These are phyloP conservation scores for Micromys minutus DNA, from an alignment of 2,113 vertebrate species.

Conservation along the genomic window DNA sequence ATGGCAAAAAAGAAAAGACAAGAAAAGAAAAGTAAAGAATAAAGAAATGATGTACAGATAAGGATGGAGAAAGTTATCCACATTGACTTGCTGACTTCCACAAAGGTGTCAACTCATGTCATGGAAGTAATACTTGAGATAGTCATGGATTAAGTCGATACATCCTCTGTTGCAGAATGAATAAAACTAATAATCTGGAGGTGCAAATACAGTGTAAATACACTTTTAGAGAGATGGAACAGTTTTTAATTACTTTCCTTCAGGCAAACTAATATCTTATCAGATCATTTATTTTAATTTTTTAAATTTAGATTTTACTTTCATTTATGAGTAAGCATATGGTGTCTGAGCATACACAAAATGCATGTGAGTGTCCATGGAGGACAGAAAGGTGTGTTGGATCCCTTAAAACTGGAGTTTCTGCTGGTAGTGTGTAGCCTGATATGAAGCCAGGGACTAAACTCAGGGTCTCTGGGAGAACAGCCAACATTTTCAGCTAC, in stretches of 20 bases:
- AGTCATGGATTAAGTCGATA: not conserved
- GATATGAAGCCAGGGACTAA: not conserved
- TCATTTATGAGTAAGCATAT: not conserved
- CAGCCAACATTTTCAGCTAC: not conserved
- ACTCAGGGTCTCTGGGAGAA: not conserved
- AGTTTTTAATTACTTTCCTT: not conserved
- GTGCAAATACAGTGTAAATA: not conserved
- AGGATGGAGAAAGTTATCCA: not conserved
- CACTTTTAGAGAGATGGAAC: not conserved
- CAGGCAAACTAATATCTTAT: not conserved
- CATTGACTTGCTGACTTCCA: too few relatives aligned
- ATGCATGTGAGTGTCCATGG: too few relatives aligned
- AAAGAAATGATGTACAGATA: not conserved
- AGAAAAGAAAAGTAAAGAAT: not conserved
- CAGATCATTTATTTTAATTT: not conserved
- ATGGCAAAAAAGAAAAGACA: too few relatives aligned
- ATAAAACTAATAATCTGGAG: not conserved
- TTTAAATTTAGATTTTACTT: not conserved
- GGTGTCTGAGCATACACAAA: not conserved
- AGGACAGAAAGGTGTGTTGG: too few relatives aligned
- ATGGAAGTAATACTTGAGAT: not conserved
- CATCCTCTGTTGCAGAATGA: not conserved
- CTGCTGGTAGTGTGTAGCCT: not conserved
- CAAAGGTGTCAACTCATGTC: rapidly evolving
- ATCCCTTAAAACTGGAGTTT: not conserved